Percentiles rank a stretch among this genome's conserved stretches.
These are phyloP conservation scores for Listronotus oregonensis DNA, from an alignment of 1,140 invertebrate genomes.

Conservation along the genomic window DNA sequence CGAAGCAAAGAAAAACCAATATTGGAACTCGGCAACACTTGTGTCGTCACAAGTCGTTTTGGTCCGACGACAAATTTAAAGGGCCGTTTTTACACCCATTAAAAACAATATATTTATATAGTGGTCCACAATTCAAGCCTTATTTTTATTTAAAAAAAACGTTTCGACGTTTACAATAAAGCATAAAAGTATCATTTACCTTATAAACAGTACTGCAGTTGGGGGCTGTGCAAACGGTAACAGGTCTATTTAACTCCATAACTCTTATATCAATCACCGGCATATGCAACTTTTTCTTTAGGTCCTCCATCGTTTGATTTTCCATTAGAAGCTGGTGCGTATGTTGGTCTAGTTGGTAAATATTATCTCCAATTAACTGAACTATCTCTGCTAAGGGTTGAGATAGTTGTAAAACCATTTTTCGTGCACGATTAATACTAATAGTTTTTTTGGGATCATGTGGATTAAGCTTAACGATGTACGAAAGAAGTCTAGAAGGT, in stretches of 20 bases:
- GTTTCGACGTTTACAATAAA: too few species aligned
- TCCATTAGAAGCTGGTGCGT: background rate
- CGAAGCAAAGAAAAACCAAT: too few species aligned
- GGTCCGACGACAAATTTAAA: too few species aligned
- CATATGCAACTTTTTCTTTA: background rate
- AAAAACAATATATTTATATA: too few species aligned
- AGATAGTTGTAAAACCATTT: conserved; percentile 9
- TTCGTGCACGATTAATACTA: background rate
- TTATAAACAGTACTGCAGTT: too few species aligned
- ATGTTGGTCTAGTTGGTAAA: conserved; percentile 11
- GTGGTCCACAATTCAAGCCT: too few species aligned
- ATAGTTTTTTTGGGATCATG: background rate
- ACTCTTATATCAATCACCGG: background rate
- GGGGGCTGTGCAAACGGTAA: background rate
- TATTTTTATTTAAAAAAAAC: too few species aligned
- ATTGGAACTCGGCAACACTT: too few species aligned
- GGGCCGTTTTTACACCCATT: too few species aligned
- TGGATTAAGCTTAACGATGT: background rate
- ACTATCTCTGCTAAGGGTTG: conserved; percentile 26
- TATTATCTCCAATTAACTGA: conserved; percentile 20
- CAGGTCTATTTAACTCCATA: background rate
- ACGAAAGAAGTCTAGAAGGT: background rate
- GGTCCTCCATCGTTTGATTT: background rate
- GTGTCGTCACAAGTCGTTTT: too few species aligned
- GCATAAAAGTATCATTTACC: too few species aligned